These are phyloP conservation scores for Colossoma macropomum DNA, from an alignment of 2,113 vertebrate genomes.

Conservation along the genomic window DNA sequence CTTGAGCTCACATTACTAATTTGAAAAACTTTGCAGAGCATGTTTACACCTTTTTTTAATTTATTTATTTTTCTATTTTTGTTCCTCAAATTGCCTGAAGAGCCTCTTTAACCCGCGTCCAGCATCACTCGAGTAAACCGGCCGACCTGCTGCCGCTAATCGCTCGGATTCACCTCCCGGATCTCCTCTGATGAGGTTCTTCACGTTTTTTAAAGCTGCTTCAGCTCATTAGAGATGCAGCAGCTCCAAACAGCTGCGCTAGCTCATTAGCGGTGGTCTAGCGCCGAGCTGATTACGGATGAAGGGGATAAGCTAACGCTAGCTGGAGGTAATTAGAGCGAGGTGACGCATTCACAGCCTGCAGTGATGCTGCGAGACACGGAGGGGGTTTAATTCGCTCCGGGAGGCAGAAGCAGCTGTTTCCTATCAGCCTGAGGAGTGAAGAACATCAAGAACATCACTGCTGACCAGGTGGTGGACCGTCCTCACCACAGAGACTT, in stretches of 20 bases:
- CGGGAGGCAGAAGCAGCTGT: conserved; percentile 35
- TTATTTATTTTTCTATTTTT: neutral
- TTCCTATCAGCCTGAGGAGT: no score
- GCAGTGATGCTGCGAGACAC: conserved; percentile 25
- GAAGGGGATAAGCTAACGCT: neutral
- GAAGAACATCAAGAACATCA: no score
- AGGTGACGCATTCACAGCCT: neutral
- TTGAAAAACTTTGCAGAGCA: neutral
- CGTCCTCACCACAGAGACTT: no score
- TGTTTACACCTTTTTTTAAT: neutral
- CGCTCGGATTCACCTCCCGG: neutral
- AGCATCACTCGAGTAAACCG: neutral
- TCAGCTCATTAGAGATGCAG: neutral
- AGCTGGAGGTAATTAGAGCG: neutral
- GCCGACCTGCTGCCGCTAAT: neutral
- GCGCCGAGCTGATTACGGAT: neutral
- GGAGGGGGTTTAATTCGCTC: conserved; percentile 20
- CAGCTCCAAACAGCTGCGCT: neutral
- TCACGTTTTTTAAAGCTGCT: neutral
- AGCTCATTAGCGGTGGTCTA: neutral
- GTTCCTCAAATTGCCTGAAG: neutral
- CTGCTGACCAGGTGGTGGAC: no score
- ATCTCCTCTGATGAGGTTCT: neutral
- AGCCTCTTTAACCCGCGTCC: neutral
- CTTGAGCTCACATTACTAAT: neutral